Conservation (phyloP, 2,888 invertebrate species). For the Tinea semifulvella region DNA sequence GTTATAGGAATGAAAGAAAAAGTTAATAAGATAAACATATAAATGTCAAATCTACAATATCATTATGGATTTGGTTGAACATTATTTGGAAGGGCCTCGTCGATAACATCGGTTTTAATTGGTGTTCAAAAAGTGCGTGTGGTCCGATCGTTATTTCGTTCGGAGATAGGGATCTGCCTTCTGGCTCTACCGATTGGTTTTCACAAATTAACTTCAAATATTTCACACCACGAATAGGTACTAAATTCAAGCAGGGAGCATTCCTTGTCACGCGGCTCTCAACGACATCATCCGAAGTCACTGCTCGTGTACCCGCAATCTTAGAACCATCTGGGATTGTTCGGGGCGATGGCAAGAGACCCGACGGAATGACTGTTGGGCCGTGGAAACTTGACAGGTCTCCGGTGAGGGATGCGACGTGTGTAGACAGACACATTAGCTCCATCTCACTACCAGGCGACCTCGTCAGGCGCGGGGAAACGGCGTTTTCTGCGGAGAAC, state of each 20-base stretch:
- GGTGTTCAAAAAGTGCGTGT: constrained; percentile 10
- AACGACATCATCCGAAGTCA: too few species aligned
- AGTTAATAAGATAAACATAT: not conserved
- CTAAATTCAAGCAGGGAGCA: not conserved
- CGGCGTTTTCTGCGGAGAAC: too few species aligned
- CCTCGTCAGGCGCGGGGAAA: too few species aligned
- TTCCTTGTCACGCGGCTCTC: too few species aligned
- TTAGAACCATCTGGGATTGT: too few species aligned
- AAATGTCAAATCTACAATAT: not conserved
- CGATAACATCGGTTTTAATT: constrained; percentile 5
- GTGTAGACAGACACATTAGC: too few species aligned
- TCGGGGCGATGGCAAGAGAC: too few species aligned
- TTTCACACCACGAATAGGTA: not conserved
- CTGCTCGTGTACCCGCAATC: too few species aligned
- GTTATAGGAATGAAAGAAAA: not conserved
- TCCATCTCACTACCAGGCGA: too few species aligned
- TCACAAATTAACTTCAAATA: not conserved
- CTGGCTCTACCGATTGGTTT: not conserved
- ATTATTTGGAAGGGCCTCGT: not conserved
- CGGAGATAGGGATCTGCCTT: constrained; percentile 1
- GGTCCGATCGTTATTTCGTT: not conserved
- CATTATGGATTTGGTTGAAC: not conserved
- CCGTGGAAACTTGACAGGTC: too few species aligned
- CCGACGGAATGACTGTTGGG: too few species aligned
- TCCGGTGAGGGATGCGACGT: too few species aligned